A percentile compares a stretch with the other conserved stretches of the same genome.
Conservation (phyloP, 2,797 vertebrate genomes). For the Arrhamphus sclerolepis region DNA sequence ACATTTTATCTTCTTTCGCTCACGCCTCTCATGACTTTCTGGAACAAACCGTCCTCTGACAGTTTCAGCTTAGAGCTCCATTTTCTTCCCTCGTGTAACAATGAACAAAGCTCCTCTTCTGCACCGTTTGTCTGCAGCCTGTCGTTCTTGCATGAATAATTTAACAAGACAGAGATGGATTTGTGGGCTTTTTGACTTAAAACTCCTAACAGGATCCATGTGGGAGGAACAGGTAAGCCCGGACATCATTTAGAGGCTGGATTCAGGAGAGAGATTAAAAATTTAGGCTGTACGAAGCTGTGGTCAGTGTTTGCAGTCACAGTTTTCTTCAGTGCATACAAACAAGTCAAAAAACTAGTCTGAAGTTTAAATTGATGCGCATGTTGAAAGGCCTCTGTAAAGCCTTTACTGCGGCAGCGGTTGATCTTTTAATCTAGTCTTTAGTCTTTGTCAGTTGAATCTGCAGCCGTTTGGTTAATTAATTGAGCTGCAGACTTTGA, state of each 20-base stretch:
- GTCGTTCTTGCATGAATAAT: slow-evolving; percentile 34
- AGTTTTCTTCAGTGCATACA: background rate
- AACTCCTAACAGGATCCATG: slow-evolving; percentile 35
- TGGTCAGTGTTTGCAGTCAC: slow-evolving; percentile 5
- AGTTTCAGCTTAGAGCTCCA: slow-evolving; percentile 9
- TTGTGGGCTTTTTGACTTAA: slow-evolving; percentile 39
- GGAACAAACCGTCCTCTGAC: too few relatives aligned
- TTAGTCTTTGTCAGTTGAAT: too few relatives aligned
- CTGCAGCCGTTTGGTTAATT: too few relatives aligned
- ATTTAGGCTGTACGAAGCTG: background rate
- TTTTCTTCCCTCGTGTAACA: slow-evolving; percentile 16
- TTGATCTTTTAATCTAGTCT: too few relatives aligned
- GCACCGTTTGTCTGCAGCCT: slow-evolving; percentile 13
- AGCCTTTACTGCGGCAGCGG: too few relatives aligned
- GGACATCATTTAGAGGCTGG: slow-evolving; percentile 28
- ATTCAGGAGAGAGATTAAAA: slow-evolving; percentile 32
- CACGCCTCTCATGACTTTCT: too few relatives aligned
- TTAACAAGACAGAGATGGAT: slow-evolving; percentile 39
- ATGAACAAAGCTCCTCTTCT: slow-evolving; percentile 18
- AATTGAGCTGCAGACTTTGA: too few relatives aligned
- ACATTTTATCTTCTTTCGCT: too few relatives aligned
- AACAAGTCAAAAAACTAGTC: too few relatives aligned
- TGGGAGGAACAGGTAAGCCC: slow-evolving; percentile 33
- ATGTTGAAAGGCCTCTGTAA: too few relatives aligned
- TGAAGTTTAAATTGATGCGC: too few relatives aligned